Evolutionary conservation across 1,140 invertebrate genomes (phyloP), one percentile per base, ranked within the genome.

Genomic region (Laodelphax striatellus): DNA sequence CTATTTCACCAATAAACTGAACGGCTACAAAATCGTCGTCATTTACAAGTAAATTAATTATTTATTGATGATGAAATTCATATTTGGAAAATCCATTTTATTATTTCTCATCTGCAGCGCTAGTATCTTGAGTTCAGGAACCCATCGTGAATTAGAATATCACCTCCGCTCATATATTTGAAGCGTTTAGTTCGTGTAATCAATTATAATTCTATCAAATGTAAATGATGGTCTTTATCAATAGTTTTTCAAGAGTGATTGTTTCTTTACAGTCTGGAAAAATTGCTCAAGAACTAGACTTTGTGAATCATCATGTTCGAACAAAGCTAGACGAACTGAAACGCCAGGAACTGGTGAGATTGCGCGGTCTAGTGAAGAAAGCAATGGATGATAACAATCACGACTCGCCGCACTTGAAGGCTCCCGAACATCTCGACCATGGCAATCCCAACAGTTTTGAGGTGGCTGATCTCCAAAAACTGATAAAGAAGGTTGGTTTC

Each of bases 291-390:
- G 87, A 97, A 67, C 74, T 98, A 59, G 88, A 96, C 67, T 91
- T 89, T 71, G 90, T 96, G 0, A 83, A 84, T 70, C 92, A 95
- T 70, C 81, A 90, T 69, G 82, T 97, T 0, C 81, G 94, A 64
- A 84, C 84, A 1, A 88, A 87, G 73, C 73, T 98, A 19, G 94
- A 98, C 72, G 94, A 98, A 76, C 79, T 97, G 16, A 98, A 98
- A 73, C 76, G 95, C 53, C 79, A 82, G 31, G 95, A 98, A 77
- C 65, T 98, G 46, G 85, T 92, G 52, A 70, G 87, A 66, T 73
- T 97, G 1, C 81, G 86, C 16, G 80, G 87, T 58, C 72, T 92
- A 28, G 81, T 80, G 65, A 76, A 80, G 61, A 77, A 83, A 77
- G 79, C 89, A 72, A 83, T 87, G 68, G 64, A 86, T 13, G 75